These are phyloP conservation scores for Emys orbicularis DNA, from an alignment of 2,797 vertebrate species.

Conservation along the genomic window DNA sequence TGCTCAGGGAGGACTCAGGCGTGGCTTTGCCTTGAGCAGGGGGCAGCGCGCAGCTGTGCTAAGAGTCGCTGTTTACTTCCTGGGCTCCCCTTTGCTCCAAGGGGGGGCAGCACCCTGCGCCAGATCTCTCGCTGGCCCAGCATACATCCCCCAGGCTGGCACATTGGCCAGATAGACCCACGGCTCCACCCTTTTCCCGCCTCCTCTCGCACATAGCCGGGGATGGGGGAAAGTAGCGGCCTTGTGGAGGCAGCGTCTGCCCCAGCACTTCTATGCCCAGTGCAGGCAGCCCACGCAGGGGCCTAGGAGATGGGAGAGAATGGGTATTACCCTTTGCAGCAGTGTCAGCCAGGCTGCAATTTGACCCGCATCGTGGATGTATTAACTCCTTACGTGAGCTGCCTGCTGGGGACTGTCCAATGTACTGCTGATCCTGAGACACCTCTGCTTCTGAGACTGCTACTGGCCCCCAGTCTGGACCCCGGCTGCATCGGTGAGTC, in stretches of 20 bases:
- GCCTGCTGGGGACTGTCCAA: neutral
- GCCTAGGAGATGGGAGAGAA: too few relatives aligned
- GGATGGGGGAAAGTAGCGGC: neutral
- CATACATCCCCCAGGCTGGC: too few relatives aligned
- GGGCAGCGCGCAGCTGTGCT: neutral
- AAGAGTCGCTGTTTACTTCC: too few relatives aligned
- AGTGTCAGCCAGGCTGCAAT: neutral
- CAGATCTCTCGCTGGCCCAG: too few relatives aligned
- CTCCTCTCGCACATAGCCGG: neutral
- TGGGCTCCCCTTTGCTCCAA: neutral
- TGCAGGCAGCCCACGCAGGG: too few relatives aligned
- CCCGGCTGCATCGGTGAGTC: neutral
- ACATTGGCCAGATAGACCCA: neutral
- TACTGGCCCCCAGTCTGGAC: neutral
- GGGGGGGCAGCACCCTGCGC: accelerated
- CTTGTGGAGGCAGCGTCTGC: too few relatives aligned
- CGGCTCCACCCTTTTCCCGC: too few relatives aligned
- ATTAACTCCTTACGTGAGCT: neutral
- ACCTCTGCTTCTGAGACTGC: neutral
- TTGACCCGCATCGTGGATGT: neutral
- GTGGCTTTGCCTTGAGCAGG: neutral
- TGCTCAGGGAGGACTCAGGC: neutral
- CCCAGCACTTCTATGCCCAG: too few relatives aligned
- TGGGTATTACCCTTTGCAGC: neutral
- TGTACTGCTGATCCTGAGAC: neutral